Conservation (phyloP, 2,888 invertebrate species). For the Drymonia ruficornis region DNA sequence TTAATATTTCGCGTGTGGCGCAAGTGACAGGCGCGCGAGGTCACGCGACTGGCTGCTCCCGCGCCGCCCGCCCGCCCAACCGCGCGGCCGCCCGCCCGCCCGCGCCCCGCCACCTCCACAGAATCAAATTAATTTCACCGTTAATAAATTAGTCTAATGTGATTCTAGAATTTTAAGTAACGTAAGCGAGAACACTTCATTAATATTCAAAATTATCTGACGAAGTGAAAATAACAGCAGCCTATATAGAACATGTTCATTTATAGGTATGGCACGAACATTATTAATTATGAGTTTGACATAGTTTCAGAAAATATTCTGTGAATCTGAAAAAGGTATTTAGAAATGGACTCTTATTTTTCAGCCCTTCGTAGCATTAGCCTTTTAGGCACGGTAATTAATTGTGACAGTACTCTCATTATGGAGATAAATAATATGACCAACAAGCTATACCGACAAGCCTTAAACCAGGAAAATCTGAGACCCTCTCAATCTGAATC, state of each 20-base stretch:
- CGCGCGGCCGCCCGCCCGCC: not conserved
- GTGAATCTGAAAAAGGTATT: too few relatives aligned
- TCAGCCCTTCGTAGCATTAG: too few relatives aligned
- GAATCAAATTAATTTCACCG: constrained; percentile 19
- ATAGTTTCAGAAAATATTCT: too few relatives aligned
- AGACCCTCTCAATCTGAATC: too few relatives aligned
- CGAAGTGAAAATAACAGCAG: not conserved
- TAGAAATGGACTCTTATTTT: too few relatives aligned
- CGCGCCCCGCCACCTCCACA: not conserved
- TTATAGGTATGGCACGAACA: not conserved
- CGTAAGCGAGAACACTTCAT: not conserved
- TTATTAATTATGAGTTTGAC: too few relatives aligned
- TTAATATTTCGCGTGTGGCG: constrained; percentile 32
- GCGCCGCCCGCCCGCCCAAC: not conserved
- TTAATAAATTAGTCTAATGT: constrained; percentile 5
- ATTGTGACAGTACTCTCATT: too few relatives aligned
- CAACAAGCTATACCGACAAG: too few relatives aligned
- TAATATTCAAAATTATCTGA: not conserved
- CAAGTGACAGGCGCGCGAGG: constrained; percentile 5
- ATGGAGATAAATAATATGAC: too few relatives aligned
- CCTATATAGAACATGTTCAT: not conserved
- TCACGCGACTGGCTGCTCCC: constrained; percentile 3
- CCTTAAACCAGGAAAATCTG: too few relatives aligned
- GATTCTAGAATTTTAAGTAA: constrained; percentile 4
- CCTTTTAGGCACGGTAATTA: too few relatives aligned